Evolutionary conservation across 2,797 vertebrate genomes (phyloP), one percentile per base, ranked within the genome.

Genomic region (Periparus ater): DNA sequence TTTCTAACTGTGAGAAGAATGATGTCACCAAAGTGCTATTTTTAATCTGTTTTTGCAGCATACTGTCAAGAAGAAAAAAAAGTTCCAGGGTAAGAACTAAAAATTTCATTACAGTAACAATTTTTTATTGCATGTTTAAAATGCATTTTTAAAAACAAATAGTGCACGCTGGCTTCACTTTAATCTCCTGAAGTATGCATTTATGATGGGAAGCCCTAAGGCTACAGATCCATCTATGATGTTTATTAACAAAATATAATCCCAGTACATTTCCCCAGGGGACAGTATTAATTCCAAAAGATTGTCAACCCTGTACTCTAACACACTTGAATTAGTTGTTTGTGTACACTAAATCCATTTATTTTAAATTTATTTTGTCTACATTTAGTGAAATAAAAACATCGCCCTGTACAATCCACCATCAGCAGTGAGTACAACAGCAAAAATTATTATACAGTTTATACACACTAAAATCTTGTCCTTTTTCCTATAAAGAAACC

Each of bases 341-440:
- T 95, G 95, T 97, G 95, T 97, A 97, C 97, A 98, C 97, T 97
- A 97, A 98, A 97, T 98, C 97, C 95, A 97, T 98, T 98, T 98
- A 97, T 98, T 98, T 98, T 97, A 96, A 93, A 97, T 97, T 98
- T 98, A 98, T 99, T 97, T 98, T 98, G 98, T 99, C 98, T 99
- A 99, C 98, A 99, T 98, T 98, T 99, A 99, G 98, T 99, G 98
- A 99, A 99, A 99, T 99, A 98, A 99, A 99, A 99, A 99, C 99
- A 99, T 98, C 97, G 99, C 98, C 98, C 99, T 99, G 99, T 99
- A 99, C 99, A 99, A 98, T 99, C 98, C 98, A 99, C 98, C 98
- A 98, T 98, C 98, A 95, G 98, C 98, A 99, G 98, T 98, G 98
- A 99, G 98, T 99, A 99, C 99, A 99, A 99, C 99, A 98, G 98